Base-by-base conservation (phyloP, 2,797 vertebrate genomes). In the Bovichtus variegatus region DNA sequence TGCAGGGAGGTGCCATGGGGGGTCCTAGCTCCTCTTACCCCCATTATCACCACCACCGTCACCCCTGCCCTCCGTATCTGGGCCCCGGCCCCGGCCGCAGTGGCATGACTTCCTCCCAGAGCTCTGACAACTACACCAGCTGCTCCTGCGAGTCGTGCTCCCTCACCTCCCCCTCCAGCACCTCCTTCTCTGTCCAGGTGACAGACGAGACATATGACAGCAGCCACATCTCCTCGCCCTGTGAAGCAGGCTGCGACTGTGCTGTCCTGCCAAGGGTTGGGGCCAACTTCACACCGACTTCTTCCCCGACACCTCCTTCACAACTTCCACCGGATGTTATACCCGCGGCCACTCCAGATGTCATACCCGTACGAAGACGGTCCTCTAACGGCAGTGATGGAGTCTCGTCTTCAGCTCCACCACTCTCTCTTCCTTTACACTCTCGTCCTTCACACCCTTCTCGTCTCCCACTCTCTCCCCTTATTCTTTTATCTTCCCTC, bases 111-210 rank as follows among this genome's bases (percentile, higher is more conserved):
- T 95, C 94, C 54, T 95, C 95, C 2, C 94, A 96, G 88, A 96
- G 96, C 92, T 97, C 96, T 0, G 95, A 95, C 65, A 96, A 96
- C 86, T 95, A 91, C 89, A 95, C 93, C 89, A 96, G 96, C 94
- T 96, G 96, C 87, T 97, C 97, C 61, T 97, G 97, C 0, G 94
- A 93, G 69, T 97, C 96, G 0, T 96, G 94, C 94, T 97, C 96
- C 47, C 91, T 95, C 87, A 94, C 95, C 5, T 96, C 96, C 3
- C 95, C 94, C 31, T 94, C 92, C 77, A 96, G 95, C 94, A 95
- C 95, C 63, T 96, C 96, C 34, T 95, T 96, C 68, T 96, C 96
- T 0, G 91, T 94, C 51, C 96, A 93, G 88, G 94, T 92, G 73
- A 96, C 95, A 0, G 96, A 96, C 0, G 95, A 96, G 84, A 96